Percentiles rank a stretch among this genome's conserved stretches.
Evolutionary conservation across 2,888 invertebrate species (phyloP).

Genomic region (Nymphalis polychloros): DNA sequence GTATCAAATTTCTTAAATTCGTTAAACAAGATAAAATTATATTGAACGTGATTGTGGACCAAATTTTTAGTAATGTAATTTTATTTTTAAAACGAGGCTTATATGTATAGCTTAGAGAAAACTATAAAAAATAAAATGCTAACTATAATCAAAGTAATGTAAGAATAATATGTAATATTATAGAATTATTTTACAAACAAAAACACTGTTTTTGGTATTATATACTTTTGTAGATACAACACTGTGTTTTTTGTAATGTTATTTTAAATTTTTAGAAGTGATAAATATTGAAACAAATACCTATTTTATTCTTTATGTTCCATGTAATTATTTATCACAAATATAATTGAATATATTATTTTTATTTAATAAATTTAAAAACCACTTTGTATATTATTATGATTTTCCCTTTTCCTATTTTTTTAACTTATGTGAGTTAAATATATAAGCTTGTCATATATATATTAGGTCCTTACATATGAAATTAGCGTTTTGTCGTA

Average conservation of each 20-base stretch:
- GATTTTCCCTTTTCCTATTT: background rate
- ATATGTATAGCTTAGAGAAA: background rate
- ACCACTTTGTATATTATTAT: background rate
- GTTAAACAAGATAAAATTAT: background rate
- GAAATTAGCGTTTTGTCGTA: too few relatives aligned
- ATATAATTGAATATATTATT: background rate
- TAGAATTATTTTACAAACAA: background rate
- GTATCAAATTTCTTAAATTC: background rate
- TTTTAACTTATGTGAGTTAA: background rate
- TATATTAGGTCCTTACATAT: too few relatives aligned
- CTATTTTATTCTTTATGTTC: background rate
- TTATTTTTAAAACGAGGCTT: slow-evolving; percentile 5
- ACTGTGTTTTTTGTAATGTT: background rate
- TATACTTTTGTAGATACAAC: too few relatives aligned
- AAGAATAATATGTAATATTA: background rate
- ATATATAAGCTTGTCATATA: too few relatives aligned
- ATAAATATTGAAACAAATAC: background rate
- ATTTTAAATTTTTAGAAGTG: background rate
- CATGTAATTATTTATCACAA: background rate
- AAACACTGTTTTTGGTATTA: too few relatives aligned
- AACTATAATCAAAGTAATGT: background rate
- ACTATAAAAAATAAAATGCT: background rate
- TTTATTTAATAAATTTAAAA: slow-evolving; percentile 2
- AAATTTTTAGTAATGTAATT: background rate
- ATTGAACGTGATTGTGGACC: background rate